phyloP scores from a whole-genome alignment of 2,888 invertebrate species.

The Tiliacea citrago region DNA sequence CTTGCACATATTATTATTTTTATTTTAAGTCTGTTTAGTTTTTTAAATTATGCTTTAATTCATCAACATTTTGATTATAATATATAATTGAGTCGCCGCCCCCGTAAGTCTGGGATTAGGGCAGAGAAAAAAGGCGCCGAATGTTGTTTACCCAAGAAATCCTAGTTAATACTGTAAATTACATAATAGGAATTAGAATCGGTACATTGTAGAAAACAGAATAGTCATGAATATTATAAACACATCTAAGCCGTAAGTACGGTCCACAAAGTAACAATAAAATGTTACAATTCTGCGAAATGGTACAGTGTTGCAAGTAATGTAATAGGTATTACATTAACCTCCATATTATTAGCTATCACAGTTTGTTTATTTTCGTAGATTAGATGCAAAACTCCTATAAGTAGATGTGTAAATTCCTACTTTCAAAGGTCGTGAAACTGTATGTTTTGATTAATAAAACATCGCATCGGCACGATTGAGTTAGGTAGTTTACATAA shows the following conservation, averaged over 20 bases:
- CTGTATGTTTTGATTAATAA: slow-evolving; percentile 32
- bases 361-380: slow-evolving; percentile 21
- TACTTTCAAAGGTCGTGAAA: slow-evolving; percentile 18
- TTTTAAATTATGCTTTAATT: slow-evolving; percentile 15
- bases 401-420: background rate
- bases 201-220: background rate
- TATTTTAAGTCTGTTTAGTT: too few relatives aligned
- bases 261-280: slow-evolving; percentile 17
- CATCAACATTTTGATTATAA: slow-evolving; percentile 34
- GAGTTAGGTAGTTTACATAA: slow-evolving; percentile 44
- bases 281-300: slow-evolving; percentile 32
- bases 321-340: slow-evolving; percentile 6
- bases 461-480: background rate
- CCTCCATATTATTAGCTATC: background rate
- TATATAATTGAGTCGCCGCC: slow-evolving; percentile 24
- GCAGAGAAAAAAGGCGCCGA: slow-evolving; percentile 2
- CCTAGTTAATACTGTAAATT: slow-evolving; percentile 38
- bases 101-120: slow-evolving; percentile 17
- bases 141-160: slow-evolving; percentile 33
- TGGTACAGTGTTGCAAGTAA: slow-evolving; percentile 33
- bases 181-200: slow-evolving; percentile 29
- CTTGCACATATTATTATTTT: too few relatives aligned
- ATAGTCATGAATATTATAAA: slow-evolving; percentile 39
- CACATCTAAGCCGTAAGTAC: slow-evolving; percentile 29
- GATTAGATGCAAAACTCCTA: background rate